These are phyloP conservation scores for Crax fasciolata DNA, from an alignment of 2,797 vertebrate genomes.

Conservation along the genomic window DNA sequence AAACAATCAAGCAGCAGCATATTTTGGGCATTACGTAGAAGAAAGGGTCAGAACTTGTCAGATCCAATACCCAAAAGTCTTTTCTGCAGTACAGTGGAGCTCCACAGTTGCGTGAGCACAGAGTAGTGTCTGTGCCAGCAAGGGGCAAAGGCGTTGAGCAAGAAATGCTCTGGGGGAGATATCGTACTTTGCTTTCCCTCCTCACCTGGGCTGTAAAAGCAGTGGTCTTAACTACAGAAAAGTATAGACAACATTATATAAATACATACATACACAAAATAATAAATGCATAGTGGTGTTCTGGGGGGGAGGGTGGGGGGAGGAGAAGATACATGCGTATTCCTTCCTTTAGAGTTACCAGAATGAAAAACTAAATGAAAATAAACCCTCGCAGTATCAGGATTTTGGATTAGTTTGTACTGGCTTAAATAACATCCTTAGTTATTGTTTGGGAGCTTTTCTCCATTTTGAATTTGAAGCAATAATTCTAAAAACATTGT, in stretches of 20 bases:
- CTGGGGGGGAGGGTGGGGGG: not conserved
- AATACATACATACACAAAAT: not conserved
- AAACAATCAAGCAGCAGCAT: not conserved
- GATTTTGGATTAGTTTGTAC: not conserved
- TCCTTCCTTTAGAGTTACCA: constrained; percentile 1
- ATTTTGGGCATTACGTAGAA: not conserved
- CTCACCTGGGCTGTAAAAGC: not conserved
- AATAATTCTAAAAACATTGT: not conserved
- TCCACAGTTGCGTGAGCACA: not conserved
- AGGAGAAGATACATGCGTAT: not conserved
- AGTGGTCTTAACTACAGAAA: not conserved
- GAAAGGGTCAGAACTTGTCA: not conserved
- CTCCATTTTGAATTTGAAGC: not conserved
- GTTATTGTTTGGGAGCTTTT: not conserved
- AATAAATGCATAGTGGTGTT: not conserved
- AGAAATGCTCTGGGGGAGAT: not conserved
- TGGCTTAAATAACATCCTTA: not conserved
- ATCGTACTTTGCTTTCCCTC: not conserved
- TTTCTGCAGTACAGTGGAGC: not conserved
- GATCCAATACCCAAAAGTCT: not conserved
- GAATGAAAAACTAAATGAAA: not conserved
- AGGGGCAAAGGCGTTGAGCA: not conserved
- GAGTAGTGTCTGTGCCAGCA: not conserved
- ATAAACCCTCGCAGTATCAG: not conserved
- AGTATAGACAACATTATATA: not conserved